Evolutionary conservation across 2,797 vertebrate genomes (phyloP), one percentile per base, ranked within the genome.

Genomic region (Enteromius anoplus): DNA sequence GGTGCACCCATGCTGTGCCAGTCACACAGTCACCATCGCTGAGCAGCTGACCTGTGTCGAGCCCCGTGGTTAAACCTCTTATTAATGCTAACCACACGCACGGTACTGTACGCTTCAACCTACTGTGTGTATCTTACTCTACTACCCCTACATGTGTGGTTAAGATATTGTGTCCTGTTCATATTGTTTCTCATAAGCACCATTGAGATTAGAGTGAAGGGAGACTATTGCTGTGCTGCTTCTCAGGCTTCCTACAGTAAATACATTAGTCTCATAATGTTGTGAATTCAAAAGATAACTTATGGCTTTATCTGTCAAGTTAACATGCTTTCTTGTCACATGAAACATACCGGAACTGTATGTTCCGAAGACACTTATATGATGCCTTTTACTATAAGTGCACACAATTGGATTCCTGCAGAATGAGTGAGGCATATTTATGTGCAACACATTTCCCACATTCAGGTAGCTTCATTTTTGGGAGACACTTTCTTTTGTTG

Each of bases 1-100:
- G 81, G 90, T 87, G 78, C 91, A 85, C 92, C 93, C 91, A 92
- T 91, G 92, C 94, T 93, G 94, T 94, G 93, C 94, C 94, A 94
- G 94, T 94, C 94, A 95, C 93, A 93, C 93, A 92, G 89, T 93
- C 93, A 93, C 93, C 92, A 91, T 89, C 89, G 91, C 91, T 90
- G 92, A 93, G 93, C 93, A 87, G 93, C 93, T 93, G 93, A 94
- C 92, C 93, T 90, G 88, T 32, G 78, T 40, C 64, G 91, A 91
- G 91, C 93, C 91, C 91, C 88, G 91, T 88, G 91, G 90, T 94
- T 95, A 94, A 95, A 94, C 94, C 94, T 95, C 94, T 95, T 94
- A 95, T 75, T 81, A 80, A 82, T 87, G 34, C 77, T 60, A 78
- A 83, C 78, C 72, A 70, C 78, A 84, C 66, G 70, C 82, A 80